Conservation (phyloP, 1,140 invertebrate species). For the Radopholus similis region DNA sequence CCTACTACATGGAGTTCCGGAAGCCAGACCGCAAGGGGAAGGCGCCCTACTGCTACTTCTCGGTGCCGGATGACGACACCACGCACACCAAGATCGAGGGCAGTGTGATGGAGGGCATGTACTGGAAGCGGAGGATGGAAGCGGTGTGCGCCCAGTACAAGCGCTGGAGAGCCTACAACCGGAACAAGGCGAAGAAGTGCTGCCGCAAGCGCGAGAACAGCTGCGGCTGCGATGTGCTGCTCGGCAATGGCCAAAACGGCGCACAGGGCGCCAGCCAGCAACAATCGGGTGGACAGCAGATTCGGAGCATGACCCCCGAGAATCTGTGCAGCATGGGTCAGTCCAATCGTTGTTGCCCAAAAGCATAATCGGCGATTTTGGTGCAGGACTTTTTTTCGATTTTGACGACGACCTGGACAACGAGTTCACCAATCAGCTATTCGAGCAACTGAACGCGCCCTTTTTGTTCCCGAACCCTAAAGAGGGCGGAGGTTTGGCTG, state of each 20-base stretch:
- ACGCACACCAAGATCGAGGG: slow-evolving; percentile 62
- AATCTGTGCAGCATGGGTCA: slow-evolving; percentile 34
- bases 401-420: slow-evolving; percentile 54
- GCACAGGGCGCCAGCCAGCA: background rate
- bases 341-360: background rate
- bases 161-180: slow-evolving; percentile 77
- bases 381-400: slow-evolving; percentile 5
- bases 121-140: slow-evolving; percentile 93
- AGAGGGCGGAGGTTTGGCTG: slow-evolving; percentile 65
- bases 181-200: slow-evolving; percentile 30
- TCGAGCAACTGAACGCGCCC: slow-evolving; percentile 73
- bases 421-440: slow-evolving; percentile 60
- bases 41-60: slow-evolving; percentile 57
- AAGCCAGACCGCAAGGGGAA: slow-evolving; percentile 52
- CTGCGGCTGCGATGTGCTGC: slow-evolving; percentile 41
- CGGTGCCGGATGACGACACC: slow-evolving; percentile 57
- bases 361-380: background rate
- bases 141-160: slow-evolving; percentile 97
- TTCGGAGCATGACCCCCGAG: slow-evolving; percentile 53
- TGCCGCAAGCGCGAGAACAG: slow-evolving; percentile 50
- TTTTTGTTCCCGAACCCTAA: slow-evolving; percentile 92
- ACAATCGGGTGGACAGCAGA: slow-evolving; percentile 17
- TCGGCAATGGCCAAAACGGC: background rate
- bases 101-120: slow-evolving; percentile 91
- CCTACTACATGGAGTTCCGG: slow-evolving; percentile 94